Evolutionary conservation across 2,888 invertebrate genomes (phyloP).

Genomic region (Hylaea fasciaria): DNA sequence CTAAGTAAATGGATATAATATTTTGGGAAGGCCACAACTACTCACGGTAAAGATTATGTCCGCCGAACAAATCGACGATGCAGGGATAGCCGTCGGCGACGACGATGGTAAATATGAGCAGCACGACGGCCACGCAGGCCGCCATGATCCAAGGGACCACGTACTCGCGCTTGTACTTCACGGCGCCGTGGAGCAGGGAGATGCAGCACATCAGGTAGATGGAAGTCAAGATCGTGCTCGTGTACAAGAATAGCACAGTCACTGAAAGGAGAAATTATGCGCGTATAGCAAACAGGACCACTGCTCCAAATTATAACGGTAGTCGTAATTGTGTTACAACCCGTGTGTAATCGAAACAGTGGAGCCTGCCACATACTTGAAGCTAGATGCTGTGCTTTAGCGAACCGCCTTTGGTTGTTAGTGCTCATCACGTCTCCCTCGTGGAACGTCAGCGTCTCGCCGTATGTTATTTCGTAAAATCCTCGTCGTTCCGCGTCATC

Average conservation of each 20-base stretch:
- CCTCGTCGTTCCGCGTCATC: constrained; percentile 79
- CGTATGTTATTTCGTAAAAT: constrained; percentile 68
- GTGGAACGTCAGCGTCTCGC: constrained; percentile 66
- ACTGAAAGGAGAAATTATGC: constrained; percentile 56
- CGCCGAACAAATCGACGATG: constrained; percentile 74
- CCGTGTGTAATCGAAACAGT: no score
- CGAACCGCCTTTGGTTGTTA: constrained; percentile 80
- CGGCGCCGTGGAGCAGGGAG: constrained; percentile 77
- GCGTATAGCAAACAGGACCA: neutral
- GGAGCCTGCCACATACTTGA: constrained; percentile 59
- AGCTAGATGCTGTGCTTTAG: constrained; percentile 78
- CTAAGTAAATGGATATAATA: no score
- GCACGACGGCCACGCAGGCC: constrained; percentile 68
- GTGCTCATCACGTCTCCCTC: constrained; percentile 75
- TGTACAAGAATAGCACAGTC: constrained; percentile 77
- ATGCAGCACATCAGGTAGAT: constrained; percentile 80
- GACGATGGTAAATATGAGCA: constrained; percentile 65
- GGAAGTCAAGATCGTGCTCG: constrained; percentile 74
- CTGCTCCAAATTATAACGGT: no score
- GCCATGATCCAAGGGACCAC: constrained; percentile 78
- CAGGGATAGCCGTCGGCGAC: constrained; percentile 73
- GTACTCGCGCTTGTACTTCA: constrained; percentile 76
- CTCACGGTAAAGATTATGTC: constrained; percentile 78
- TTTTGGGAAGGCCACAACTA: constrained; percentile 25
- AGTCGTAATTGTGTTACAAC: no score